Conservation (phyloP, 2,888 invertebrate genomes). For the Epistrophe grossulariae region DNA sequence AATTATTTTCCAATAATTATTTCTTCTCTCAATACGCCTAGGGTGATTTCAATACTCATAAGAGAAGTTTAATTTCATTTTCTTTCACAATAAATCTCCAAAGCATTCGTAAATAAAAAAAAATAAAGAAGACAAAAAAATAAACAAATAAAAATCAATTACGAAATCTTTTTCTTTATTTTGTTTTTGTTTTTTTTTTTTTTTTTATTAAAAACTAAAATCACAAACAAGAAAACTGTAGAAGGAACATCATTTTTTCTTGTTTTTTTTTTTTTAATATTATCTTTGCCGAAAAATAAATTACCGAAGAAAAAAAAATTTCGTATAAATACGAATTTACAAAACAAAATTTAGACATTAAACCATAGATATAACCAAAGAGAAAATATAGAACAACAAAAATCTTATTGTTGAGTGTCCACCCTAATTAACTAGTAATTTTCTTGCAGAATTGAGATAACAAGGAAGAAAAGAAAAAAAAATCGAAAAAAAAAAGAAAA, state of each 20-base stretch:
- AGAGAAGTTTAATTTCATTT: too few species aligned
- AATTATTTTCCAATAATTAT: too few species aligned
- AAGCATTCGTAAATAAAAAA: background rate
- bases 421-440: slow-evolving; percentile 51
- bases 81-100: too few species aligned
- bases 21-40: too few species aligned
- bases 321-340: background rate
- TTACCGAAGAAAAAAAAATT: background rate
- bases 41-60: too few species aligned
- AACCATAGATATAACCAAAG: background rate
- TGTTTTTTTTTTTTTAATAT: too few species aligned
- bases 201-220: slow-evolving; percentile 23
- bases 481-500: background rate
- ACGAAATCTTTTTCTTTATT: background rate
- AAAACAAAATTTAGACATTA: background rate
- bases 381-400: background rate
- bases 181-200: too few species aligned
- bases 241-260: background rate
- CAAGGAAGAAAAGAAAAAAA: background rate
- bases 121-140: too few species aligned
- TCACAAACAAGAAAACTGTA: slow-evolving; percentile 35
- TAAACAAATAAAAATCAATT: background rate
- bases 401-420: slow-evolving; percentile 23
- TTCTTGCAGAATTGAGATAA: background rate
- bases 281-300: background rate